Base-by-base conservation (phyloP, 2,113 vertebrate genomes). In the Recurvirostra avosetta region DNA sequence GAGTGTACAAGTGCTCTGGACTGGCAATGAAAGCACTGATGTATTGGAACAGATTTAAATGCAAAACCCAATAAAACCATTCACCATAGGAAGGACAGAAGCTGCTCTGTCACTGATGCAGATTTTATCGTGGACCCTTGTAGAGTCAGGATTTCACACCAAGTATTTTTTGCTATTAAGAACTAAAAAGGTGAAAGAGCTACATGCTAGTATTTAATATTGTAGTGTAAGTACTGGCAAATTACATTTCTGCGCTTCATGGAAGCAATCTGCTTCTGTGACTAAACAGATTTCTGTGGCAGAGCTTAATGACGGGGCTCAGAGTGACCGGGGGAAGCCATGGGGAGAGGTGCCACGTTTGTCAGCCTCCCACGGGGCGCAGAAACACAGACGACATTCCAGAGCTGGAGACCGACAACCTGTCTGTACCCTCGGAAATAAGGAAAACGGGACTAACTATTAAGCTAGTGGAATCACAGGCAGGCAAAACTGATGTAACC, bases 251-350 rank as follows among this genome's bases (percentile, higher is more conserved):
- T 95, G 86, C 2, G 9, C 80, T 94, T 90, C 34, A 13, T 75
- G 74, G 92, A 81, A 87, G 92, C 61, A 95, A 94, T 91, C 92
- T 92, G 91, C 91, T 94, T 68, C 92, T 94, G 91, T 92, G 92
- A 94, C 94, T 94, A 85, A 95, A 97, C 77, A 92, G 92, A 92
- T 96, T 94, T 95, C 80, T 86, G 83, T 78, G 80, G 88, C 77
- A 84, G 68, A 92, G 76, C 91, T 72, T 94, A 93, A 88, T 67
- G 83, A 81, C 16, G 6, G 80, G 73, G 73, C 86, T 91, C 65
- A 47, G 52, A 84, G 80, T 84, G 83, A 91, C 92, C 49, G 9
- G 49, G 68, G 43, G 53, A 86, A 86, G 90, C 47, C 61, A 63
- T 0, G 0, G 65, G 55, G 72, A 94, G 75, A 92, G 23, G 15